phyloP scores from a whole-genome alignment of 2,113 vertebrate genomes.

The Eulacestoma nigropectus region DNA sequence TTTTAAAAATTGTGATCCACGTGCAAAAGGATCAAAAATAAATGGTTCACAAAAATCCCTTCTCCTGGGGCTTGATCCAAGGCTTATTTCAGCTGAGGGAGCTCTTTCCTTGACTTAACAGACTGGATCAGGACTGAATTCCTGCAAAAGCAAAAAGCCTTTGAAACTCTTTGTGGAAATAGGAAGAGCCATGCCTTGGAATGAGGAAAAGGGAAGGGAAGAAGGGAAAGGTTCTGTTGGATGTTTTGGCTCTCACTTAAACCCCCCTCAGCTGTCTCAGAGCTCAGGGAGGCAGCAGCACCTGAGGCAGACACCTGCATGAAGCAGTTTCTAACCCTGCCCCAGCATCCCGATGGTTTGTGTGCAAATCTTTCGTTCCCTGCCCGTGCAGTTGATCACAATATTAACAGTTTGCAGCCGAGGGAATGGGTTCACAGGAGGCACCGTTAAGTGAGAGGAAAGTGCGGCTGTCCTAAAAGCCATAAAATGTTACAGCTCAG shows the following conservation, averaged over 20 bases:
- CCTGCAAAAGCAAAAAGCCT: neutral
- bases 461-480: neutral
- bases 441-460: neutral
- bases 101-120: neutral
- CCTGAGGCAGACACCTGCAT: neutral
- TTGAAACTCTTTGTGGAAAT: neutral
- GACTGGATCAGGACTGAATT: neutral
- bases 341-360: neutral
- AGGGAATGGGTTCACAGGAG: neutral
- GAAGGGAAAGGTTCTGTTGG: neutral
- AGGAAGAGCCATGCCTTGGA: neutral
- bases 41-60: neutral
- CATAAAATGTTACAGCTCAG: neutral
- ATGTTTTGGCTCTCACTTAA: neutral
- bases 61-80: neutral
- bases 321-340: neutral
- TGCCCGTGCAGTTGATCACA: neutral
- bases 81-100: neutral
- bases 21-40: neutral
- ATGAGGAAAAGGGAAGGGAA: neutral
- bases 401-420: neutral
- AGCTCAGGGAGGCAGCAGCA: neutral
- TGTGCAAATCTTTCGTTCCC: neutral
- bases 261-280: neutral
- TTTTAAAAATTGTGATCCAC: neutral